Conservation (phyloP, 2,113 vertebrate genomes). For the Fregata magnificens region DNA sequence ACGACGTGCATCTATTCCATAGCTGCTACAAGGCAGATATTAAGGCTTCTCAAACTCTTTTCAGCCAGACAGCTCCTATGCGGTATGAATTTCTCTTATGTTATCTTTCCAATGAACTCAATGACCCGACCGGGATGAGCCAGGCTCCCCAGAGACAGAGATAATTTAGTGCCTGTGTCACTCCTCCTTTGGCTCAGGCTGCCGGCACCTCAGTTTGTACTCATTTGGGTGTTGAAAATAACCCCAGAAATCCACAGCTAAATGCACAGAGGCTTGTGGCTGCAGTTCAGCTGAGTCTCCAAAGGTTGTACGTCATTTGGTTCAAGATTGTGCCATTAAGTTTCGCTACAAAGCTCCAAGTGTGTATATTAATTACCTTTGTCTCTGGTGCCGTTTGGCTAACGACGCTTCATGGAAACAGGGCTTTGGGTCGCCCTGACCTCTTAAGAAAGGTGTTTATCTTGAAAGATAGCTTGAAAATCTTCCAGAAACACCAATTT, state of each 20-base stretch:
- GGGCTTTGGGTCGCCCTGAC: not conserved
- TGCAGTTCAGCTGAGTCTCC: not conserved
- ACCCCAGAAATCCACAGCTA: not conserved
- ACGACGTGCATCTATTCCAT: not conserved
- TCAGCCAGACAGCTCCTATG: not conserved
- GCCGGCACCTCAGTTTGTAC: not conserved
- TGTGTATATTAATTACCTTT: not conserved
- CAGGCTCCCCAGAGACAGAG: not conserved
- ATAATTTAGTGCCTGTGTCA: not conserved
- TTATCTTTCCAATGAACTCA: not conserved
- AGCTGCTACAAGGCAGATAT: not conserved
- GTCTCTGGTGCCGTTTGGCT: not conserved
- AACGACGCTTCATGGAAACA: not conserved
- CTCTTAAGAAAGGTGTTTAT: not conserved
- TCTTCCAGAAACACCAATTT: not conserved
- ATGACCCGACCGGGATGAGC: accelerated
- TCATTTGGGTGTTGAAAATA: not conserved
- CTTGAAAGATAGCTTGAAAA: not conserved
- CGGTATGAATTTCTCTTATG: not conserved
- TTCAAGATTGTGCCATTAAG: not conserved
- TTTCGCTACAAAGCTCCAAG: not conserved
- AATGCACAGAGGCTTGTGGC: not conserved
- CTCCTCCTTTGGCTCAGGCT: not conserved
- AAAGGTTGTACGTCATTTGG: not conserved
- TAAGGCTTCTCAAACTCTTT: not conserved